Evolutionary conservation across 2,888 invertebrate species (phyloP).

Genomic region (Cephus spinipes): DNA sequence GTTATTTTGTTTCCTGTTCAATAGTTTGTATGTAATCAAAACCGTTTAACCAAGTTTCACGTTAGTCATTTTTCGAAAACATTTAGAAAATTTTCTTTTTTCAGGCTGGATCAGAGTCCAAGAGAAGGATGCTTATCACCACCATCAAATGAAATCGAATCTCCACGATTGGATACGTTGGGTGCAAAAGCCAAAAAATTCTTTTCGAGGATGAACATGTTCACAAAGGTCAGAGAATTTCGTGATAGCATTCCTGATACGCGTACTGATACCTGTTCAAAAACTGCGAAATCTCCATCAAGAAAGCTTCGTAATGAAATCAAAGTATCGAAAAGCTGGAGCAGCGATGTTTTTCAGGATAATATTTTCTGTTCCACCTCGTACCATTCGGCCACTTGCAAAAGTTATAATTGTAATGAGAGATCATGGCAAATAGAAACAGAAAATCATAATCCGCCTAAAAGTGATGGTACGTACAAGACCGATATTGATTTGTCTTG

Average conservation of each 20-base stretch:
- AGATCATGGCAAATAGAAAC: background rate
- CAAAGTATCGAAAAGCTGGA: background rate
- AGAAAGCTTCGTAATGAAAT: background rate
- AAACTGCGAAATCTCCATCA: background rate
- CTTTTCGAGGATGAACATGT: slow-evolving; percentile 20
- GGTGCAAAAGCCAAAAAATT: slow-evolving; percentile 2
- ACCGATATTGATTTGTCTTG: background rate
- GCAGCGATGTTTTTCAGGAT: background rate
- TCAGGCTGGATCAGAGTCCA: background rate
- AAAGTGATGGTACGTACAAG: background rate
- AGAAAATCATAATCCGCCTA: background rate
- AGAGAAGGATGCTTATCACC: background rate
- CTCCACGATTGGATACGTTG: background rate
- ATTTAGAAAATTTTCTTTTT: background rate
- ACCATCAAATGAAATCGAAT: background rate
- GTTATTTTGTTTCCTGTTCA: background rate
- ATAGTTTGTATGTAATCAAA: background rate
- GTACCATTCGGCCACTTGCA: background rate
- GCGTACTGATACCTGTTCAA: background rate
- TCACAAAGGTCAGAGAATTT: slow-evolving; percentile 8
- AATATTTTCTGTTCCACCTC: background rate
- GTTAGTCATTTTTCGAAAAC: background rate
- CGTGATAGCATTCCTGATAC: slow-evolving; percentile 6
- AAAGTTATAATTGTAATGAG: background rate
- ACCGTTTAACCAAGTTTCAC: background rate